Evolutionary conservation across 2,113 vertebrate genomes (phyloP).

Genomic region (Sylvia atricapilla): DNA sequence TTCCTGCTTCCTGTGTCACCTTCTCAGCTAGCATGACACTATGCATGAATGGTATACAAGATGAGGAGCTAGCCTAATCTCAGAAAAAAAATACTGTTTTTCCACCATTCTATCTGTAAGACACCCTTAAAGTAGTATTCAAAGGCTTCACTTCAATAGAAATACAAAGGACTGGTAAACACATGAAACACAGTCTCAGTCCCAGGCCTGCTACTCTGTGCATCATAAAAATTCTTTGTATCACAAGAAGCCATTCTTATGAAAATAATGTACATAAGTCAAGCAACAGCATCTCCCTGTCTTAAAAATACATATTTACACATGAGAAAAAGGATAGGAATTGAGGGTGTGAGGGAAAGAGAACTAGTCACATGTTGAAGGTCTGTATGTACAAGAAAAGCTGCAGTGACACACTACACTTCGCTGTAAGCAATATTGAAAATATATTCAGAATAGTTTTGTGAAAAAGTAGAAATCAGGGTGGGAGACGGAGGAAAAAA

Average conservation of each 20-base stretch:
- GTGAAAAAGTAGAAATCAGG: neutral
- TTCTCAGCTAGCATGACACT: neutral
- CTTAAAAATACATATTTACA: neutral
- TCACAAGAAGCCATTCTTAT: neutral
- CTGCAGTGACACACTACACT: neutral
- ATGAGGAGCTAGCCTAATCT: neutral
- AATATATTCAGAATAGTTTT: neutral
- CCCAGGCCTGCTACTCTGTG: neutral
- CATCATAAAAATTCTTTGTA: fast-evolving
- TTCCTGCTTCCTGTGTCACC: neutral
- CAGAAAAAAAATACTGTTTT: neutral
- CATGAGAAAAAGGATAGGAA: neutral
- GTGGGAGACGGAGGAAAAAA: neutral
- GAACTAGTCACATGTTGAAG: neutral
- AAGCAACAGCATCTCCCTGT: neutral
- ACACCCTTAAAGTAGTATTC: neutral
- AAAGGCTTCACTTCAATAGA: neutral
- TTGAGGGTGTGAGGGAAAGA: fast-evolving
- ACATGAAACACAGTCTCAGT: neutral
- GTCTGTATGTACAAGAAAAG: neutral
- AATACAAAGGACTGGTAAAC: neutral
- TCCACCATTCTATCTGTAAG: neutral
- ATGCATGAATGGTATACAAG: fast-evolving
- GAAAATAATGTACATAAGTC: neutral
- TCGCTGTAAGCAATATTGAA: neutral